Percentiles rank a stretch among this genome's conserved stretches.
Evolutionary conservation across 2,113 vertebrate genomes (phyloP).

Genomic region (Calidris pugnax): DNA sequence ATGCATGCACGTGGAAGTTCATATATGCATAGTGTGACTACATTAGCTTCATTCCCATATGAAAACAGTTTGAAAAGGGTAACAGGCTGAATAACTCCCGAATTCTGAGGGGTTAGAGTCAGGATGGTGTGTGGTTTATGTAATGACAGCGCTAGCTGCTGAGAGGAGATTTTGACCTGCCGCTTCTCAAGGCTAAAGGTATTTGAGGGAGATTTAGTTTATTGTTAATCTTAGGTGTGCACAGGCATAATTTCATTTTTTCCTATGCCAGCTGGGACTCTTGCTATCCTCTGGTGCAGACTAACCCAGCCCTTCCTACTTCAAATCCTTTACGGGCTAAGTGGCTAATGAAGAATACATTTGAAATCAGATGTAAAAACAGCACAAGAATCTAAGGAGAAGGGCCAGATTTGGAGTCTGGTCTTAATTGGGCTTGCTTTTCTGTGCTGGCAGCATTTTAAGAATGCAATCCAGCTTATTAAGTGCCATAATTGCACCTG

Average conservation of each 20-base stretch:
- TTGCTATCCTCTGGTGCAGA: not conserved
- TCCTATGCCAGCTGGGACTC: not conserved
- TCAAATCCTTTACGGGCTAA: not conserved
- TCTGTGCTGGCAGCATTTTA: not conserved
- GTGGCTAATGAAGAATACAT: slow-evolving; percentile 15
- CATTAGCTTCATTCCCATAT: not conserved
- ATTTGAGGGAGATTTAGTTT: slow-evolving; percentile 33
- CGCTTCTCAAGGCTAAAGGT: not conserved
- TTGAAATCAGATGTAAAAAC: not conserved
- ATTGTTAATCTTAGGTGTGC: slow-evolving; percentile 48
- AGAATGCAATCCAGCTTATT: not conserved
- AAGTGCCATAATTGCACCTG: not conserved
- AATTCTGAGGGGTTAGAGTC: not conserved
- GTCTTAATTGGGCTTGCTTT: slow-evolving; percentile 3
- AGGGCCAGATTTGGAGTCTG: not conserved
- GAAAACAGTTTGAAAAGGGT: not conserved
- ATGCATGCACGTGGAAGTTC: accelerated
- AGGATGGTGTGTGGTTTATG: not conserved
- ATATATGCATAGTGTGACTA: not conserved
- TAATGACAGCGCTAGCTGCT: not conserved
- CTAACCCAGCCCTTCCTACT: not conserved
- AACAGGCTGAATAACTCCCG: not conserved
- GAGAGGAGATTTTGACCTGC: slow-evolving; percentile 18
- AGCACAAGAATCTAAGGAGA: not conserved
- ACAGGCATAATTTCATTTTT: slow-evolving; percentile 18